A percentile compares a stretch with the other conserved stretches of the same genome.
Evolutionary conservation across 1,140 invertebrate species (phyloP).

Genomic region (Drosophila nannoptera): DNA sequence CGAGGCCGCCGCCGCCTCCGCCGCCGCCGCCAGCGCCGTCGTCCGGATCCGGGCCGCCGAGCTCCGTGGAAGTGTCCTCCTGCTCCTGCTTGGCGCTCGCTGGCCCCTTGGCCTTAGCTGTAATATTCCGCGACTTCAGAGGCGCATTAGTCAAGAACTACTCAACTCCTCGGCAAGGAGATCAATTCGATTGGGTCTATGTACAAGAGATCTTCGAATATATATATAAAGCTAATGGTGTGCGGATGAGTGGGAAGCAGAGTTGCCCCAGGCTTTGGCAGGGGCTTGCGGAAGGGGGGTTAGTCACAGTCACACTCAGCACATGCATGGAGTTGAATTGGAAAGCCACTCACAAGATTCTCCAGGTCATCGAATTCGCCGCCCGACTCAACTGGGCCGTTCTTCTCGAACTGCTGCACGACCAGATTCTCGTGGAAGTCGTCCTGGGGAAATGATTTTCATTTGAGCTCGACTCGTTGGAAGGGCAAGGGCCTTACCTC

Average conservation of each 20-base stretch:
- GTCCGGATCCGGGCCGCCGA: slow-evolving; percentile 5
- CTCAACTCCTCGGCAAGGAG: slow-evolving; percentile 4
- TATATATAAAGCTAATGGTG: neutral
- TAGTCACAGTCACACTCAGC: slow-evolving; percentile 42
- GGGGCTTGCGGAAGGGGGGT: neutral
- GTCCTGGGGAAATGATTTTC: slow-evolving; percentile 45
- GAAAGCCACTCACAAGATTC: slow-evolving; percentile 40
- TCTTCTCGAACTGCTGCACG: slow-evolving; percentile 37
- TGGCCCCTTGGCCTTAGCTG: slow-evolving; percentile 30
- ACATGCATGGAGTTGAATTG: neutral
- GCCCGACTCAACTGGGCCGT: neutral
- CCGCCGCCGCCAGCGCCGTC: slow-evolving; percentile 18
- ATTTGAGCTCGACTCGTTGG: neutral
- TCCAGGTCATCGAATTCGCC: slow-evolving; percentile 35
- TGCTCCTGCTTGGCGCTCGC: slow-evolving; percentile 36
- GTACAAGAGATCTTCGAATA: neutral
- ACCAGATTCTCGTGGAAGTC: slow-evolving; percentile 68
- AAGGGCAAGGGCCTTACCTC: slow-evolving; percentile 46
- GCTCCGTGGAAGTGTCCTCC: slow-evolving; percentile 32
- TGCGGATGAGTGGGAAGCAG: no score
- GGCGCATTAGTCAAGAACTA: slow-evolving; percentile 24
- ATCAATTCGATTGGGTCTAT: no score
- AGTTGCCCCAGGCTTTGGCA: no score
- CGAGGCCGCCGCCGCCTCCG: slow-evolving; percentile 74
- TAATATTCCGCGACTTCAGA: slow-evolving; percentile 58